Conservation (phyloP, 2,113 vertebrate species). For the Nettapus auritus region DNA sequence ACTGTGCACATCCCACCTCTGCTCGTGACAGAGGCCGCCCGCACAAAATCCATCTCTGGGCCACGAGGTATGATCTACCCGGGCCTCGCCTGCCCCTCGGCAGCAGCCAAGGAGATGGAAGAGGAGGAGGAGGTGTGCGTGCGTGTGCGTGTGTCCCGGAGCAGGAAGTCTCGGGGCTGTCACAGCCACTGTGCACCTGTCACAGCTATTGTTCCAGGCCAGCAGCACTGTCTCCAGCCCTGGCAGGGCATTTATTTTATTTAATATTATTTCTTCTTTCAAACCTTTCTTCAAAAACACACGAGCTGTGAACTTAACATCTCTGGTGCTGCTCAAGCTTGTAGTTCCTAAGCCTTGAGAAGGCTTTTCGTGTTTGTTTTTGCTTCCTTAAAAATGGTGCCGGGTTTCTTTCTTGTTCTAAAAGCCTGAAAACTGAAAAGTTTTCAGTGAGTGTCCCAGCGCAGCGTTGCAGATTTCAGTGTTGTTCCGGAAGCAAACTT, state of each 20-base stretch:
- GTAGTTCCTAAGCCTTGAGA: not conserved
- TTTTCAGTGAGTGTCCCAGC: not conserved
- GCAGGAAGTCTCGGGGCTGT: not conserved
- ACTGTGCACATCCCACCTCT: rapidly evolving
- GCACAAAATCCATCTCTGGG: rapidly evolving
- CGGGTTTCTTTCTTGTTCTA: not conserved
- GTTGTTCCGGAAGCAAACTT: not conserved
- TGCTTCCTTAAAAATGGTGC: not conserved
- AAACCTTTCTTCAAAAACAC: not conserved
- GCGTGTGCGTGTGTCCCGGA: not conserved
- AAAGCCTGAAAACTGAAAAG: not conserved
- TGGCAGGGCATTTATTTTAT: not conserved
- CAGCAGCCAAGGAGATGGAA: not conserved
- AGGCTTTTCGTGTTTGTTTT: not conserved
- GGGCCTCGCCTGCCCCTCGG: rapidly evolving
- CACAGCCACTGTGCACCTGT: not conserved
- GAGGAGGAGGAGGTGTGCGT: not conserved
- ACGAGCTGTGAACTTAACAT: not conserved
- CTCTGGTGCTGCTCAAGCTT: not conserved
- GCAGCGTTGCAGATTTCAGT: not conserved
- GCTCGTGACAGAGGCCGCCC: rapidly evolving
- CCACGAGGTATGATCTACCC: rapidly evolving
- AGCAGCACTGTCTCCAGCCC: not conserved
- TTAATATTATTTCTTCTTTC: not conserved
- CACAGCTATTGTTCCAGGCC: not conserved